phyloP scores from a whole-genome alignment of 2,797 vertebrate species.

The Synaphobranchus kaupii region DNA sequence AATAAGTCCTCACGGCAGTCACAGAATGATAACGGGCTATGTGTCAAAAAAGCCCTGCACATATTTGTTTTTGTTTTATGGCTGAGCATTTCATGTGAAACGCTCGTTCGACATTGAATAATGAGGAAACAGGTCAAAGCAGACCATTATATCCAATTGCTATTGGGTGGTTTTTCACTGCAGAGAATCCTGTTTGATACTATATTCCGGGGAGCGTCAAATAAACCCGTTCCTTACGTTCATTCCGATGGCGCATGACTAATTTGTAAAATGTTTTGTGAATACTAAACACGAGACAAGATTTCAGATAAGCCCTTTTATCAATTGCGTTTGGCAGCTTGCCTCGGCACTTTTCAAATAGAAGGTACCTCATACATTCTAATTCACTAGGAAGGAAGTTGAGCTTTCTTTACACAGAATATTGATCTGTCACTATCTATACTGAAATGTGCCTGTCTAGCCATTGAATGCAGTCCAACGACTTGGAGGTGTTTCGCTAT shows the following conservation, averaged over 20 bases:
- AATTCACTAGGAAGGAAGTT: not conserved
- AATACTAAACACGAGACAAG: not conserved
- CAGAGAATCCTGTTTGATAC: not conserved
- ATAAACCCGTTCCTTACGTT: conserved; percentile 8
- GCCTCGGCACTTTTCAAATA: not conserved
- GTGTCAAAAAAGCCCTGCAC: not conserved
- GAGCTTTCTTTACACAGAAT: not conserved
- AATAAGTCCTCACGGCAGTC: not conserved
- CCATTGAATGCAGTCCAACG: not conserved
- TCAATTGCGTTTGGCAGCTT: not conserved
- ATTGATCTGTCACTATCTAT: not conserved
- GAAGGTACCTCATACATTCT: conserved; percentile 4
- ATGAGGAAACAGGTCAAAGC: not conserved
- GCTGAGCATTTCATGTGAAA: not conserved
- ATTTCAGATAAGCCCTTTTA: not conserved
- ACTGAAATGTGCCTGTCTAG: not conserved
- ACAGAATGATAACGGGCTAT: not conserved
- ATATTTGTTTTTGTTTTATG: not conserved
- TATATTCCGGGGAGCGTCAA: not conserved
- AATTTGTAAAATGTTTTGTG: not conserved
- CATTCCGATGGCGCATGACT: not conserved
- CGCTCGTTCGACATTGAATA: conserved; percentile 1
- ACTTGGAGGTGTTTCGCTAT: not conserved
- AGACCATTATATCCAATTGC: not conserved
- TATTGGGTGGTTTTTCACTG: not conserved